Evolutionary conservation across 2,888 invertebrate genomes (phyloP), one percentile per base, ranked within the genome.

Genomic region (Drosophila differens): DNA sequence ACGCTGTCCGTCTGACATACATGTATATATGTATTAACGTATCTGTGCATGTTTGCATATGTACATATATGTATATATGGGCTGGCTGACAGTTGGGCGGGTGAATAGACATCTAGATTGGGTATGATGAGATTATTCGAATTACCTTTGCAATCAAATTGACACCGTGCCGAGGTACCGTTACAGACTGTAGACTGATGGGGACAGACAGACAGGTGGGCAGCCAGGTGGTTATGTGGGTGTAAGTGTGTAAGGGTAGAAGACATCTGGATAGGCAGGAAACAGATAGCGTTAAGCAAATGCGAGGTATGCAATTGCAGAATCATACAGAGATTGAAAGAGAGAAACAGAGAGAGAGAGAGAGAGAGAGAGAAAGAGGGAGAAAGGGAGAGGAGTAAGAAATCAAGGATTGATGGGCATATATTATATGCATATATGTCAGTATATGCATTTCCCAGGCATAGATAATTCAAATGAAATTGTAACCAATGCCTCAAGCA

Each of bases 121-220:
- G 85, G 74, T 89, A 78, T 90, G 86, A 90, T 86, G 87, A 81
- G 87, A 85, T 85, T 85, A 90, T 86, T 89, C 83, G 87, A 91
- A 91, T 85, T 85, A 91, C 87, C 84, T 89, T 86, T 86, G 91
- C 84, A 85, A 85, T 85, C 85, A 86, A 85, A 90, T 85, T 85
- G 90, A 85, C 85, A 91, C 85, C 89, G 76, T 80, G 72, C 76
- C 67, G 85, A 85, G 53, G 68, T 32, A 70, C 58, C 63, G 57
- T 69, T 59, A 28, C 74, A 35, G 63, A 57, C 74, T n/a, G n/a
- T 9, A 47, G 70, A 76, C 76, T 39, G 70, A 70, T 53, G 16
- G 28, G 62, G 74, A 63, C 64, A 62, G 70, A 51, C 75, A 41
- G 44, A 28, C 25, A n/a, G 55, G 12, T 47, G 52, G 47, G 14